Evolutionary conservation across 2,113 vertebrate genomes (phyloP), one percentile per base, ranked within the genome.

Genomic region (Typhlomys cinereus): DNA sequence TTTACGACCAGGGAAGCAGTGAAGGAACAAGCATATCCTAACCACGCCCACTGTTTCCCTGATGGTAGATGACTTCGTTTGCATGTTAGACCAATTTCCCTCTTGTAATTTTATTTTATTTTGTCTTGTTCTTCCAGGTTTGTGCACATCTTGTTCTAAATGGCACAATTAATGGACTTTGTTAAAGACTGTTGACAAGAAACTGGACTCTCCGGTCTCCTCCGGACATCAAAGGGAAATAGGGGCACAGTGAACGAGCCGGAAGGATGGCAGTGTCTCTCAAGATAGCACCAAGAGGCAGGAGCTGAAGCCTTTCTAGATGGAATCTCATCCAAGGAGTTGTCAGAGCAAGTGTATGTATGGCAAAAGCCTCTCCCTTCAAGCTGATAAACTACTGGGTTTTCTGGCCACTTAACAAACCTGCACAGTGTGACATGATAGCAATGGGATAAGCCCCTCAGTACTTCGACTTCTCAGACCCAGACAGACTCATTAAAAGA

Each of bases 211-310:
- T 1, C 4, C 85, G 75, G 89, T 39, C 8, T 31, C 64, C 41
- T 50, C 74, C 46, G 86, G 92, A 94, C 61, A 86, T 86, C 64
- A 94, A 83, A 79, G 36, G 59, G 14, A 27, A 90, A 67, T 61
- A 80, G 76, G 79, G 27, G 71, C 39, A 83, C 34, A 31, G 70
- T 75, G 89, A 88, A 34, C 17, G 64, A 62, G 44, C 71, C 39
- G n/a, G 20, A 74, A 39, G 62, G 66, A 78, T 52, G 21, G 70
- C 85, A 69, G 18, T 71, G 20, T 78, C 87, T 89, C 70, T 88
- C 17, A 81, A 83, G 50, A 74, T n/a, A 50, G 67, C 4, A 0
- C 50, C 78, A 93, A 74, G 29, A 50, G n/a, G 9, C 67, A 57
- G 10, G 29, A 64, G 79, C 27, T n/a, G 57, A 76, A 50, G 27